Evolutionary conservation across 2,113 vertebrate genomes (phyloP).

Genomic region (pig (Sus scrofa)): T2T-Sscrofa CM000814.6:49186001-49186500

Average conservation of each 20-base stretch:
- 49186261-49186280: not conserved
- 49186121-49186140: not conserved
- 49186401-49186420: not conserved
- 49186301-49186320: accelerated
- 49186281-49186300: not conserved
- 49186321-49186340: not conserved
- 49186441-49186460: not conserved
- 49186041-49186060: not conserved
- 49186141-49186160: too few relatives aligned
- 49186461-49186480: not conserved
- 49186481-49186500: not conserved
- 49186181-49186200: not conserved
- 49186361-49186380: not conserved
- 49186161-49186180: too few relatives aligned
- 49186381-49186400: not conserved
- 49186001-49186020: not conserved
- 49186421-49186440: not conserved
- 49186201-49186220: not conserved
- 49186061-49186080: not conserved
- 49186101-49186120: too few relatives aligned
- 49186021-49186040: not conserved
- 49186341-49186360: accelerated
- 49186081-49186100: not conserved
- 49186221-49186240: not conserved
- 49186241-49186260: not conserved